These are phyloP conservation scores for Cerceris rybyensis DNA, from an alignment of 2,888 invertebrate species.

Conservation along the genomic window DNA sequence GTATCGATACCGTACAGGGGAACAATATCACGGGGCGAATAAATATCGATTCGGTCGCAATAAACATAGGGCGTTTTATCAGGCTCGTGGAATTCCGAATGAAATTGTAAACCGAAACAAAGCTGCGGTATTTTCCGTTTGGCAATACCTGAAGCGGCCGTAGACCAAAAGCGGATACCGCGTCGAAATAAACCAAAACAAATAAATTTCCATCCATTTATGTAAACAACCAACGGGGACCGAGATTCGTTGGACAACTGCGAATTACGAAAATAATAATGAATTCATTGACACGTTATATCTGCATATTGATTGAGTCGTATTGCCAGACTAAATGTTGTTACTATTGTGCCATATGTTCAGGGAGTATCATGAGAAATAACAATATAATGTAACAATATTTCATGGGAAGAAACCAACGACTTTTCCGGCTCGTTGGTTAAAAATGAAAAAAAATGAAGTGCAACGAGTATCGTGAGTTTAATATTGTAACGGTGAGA, in stretches of 20 bases:
- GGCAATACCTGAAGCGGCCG: slow-evolving; percentile 36
- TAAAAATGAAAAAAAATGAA: no score
- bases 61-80: slow-evolving; percentile 42
- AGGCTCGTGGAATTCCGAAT: slow-evolving; percentile 30
- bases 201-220: slow-evolving; percentile 50
- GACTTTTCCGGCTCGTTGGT: no score
- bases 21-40: slow-evolving; percentile 12
- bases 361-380: no score
- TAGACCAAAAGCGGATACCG: slow-evolving; percentile 28
- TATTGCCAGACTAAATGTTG: neutral
- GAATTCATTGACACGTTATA: slow-evolving; percentile 32
- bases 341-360: no score
- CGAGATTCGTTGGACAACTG: neutral
- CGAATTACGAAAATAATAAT: slow-evolving; percentile 48
- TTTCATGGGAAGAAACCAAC: no score
- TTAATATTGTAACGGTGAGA: no score
- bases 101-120: slow-evolving; percentile 57
- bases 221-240: slow-evolving; percentile 38
- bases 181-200: slow-evolving; percentile 50
- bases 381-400: no score
- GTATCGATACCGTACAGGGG: no score
- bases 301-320: slow-evolving; percentile 8
- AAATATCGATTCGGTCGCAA: slow-evolving; percentile 43
- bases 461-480: no score
- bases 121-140: slow-evolving; percentile 28